phyloP scores from a whole-genome alignment of 2,888 invertebrate genomes.

The Pandemis heparana region DNA sequence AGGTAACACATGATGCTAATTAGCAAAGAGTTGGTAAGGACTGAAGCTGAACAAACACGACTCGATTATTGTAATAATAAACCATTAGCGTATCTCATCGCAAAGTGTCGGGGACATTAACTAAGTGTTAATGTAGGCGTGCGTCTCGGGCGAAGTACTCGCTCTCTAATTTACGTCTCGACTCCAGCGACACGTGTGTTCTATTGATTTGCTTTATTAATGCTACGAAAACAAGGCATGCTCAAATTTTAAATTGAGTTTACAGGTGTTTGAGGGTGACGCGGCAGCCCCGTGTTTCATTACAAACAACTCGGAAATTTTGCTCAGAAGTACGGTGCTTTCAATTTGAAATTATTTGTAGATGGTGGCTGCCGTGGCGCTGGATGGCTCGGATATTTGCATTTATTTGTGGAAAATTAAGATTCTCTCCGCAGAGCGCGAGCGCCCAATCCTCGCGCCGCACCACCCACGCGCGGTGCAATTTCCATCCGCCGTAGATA shows the following conservation, averaged over 20 bases:
- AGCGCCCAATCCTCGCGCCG: constrained; percentile 41
- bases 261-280: constrained; percentile 27
- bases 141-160: constrained; percentile 54
- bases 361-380: constrained; percentile 45
- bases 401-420: constrained; percentile 73
- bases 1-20: constrained; percentile 22
- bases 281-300: constrained; percentile 28
- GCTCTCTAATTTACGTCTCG: constrained; percentile 60
- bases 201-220: constrained; percentile 62
- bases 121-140: constrained; percentile 56
- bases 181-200: constrained; percentile 65
- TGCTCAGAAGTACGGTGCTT: constrained; percentile 37
- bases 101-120: constrained; percentile 61
- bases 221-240: constrained; percentile 31
- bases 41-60: constrained; percentile 40
- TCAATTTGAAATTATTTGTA: constrained; percentile 48
- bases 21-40: constrained; percentile 28
- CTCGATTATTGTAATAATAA: constrained; percentile 58
- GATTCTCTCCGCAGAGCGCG: constrained; percentile 57
- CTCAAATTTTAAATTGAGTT: constrained; percentile 39
- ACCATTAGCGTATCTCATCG: constrained; percentile 63
- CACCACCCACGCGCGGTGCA: constrained; percentile 51
- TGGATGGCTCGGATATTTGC: constrained; percentile 56
- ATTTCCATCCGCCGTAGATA: constrained; percentile 69
- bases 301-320: constrained; percentile 31